phyloP scores from a whole-genome alignment of 2,113 vertebrate genomes.

The Takifugu bimaculatus region DNA sequence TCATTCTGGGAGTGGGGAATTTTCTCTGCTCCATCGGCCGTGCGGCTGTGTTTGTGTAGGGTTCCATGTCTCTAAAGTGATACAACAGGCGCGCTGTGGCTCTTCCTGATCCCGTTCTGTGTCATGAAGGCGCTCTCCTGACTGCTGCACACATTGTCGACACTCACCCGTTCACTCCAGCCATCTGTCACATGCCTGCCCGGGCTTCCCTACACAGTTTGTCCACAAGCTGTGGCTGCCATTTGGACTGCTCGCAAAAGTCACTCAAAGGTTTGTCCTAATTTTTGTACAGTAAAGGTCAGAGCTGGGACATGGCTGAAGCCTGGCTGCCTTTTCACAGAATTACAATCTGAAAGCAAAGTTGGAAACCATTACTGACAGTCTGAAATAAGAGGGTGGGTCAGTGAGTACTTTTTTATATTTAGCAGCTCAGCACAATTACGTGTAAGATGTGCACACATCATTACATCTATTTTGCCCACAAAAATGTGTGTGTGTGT shows the following conservation, averaged over 20 bases:
- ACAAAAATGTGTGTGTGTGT: no score
- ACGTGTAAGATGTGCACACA: no score
- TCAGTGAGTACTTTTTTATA: no score
- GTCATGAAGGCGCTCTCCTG: constrained; percentile 46
- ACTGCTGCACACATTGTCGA: constrained; percentile 40
- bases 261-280: constrained; percentile 49
- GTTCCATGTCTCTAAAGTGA: constrained; percentile 8
- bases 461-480: no score
- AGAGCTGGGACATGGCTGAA: constrained; percentile 28
- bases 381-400: no score
- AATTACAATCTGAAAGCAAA: no score
- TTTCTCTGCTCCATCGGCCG: neutral
- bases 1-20: constrained; percentile 10
- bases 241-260: constrained; percentile 55
- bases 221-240: constrained; percentile 64
- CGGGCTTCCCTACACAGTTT: constrained; percentile 54
- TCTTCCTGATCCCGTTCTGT: constrained; percentile 23
- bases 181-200: constrained; percentile 65
- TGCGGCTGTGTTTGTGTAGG: constrained; percentile 12
- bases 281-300: constrained; percentile 40
- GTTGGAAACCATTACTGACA: no score
- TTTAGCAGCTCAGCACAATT: no score
- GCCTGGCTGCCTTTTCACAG: neutral
- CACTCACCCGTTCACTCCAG: constrained; percentile 42
- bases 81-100: constrained; percentile 42